Evolutionary conservation across 2,113 vertebrate genomes (phyloP), one percentile per base, ranked within the genome.

Genomic region (Gasterosteus nipponicus): DNA sequence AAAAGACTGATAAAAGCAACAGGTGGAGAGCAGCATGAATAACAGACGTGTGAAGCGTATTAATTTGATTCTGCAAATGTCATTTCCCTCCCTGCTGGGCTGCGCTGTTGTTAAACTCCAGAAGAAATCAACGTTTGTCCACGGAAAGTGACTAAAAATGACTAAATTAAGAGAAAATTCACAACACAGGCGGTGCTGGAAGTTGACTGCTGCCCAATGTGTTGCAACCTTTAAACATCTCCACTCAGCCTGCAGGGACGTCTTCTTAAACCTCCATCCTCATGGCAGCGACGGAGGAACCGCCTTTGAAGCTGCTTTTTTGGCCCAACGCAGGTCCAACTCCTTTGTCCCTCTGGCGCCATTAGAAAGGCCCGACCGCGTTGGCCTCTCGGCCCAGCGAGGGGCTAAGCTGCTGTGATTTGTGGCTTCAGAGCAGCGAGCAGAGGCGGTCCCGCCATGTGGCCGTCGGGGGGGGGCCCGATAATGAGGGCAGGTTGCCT

Each of bases 401-500:
- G 86, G 89, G 85, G 79, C 85, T 87, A 85, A 90, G 86, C 90
- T 89, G 82, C 77, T 67, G 81, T 89, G 85, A 93, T 91, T 88
- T 92, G 89, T 64, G n/a, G 67, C 75, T 80, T 83, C 72, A 78
- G 81, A 87, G 82, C 73, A 78, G 88, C 75, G 62, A 85, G 76
- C 70, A 67, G 80, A 88, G 70, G 73, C 76, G 38, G 82, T 78
- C 86, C 86, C 81, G 77, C 84, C 64, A 84, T 85, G 87, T 85
- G 86, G 84, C 75, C 85, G 83, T 75, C 73, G 47, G 59, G 74
- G 84, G 76, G 44, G 60, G 80, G 82, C 76, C 72, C 66, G 71
- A 83, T 92, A 92, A 92, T 92, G 89, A 93, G 86, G 86, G 86
- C 86, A 86, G 82, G 87, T 87, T 80, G 86, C 64, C 88, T 93